A percentile compares a stretch with the other conserved stretches of the same genome.
phyloP scores from a whole-genome alignment of 2,113 vertebrate genomes.

The Rhineura floridana region DNA sequence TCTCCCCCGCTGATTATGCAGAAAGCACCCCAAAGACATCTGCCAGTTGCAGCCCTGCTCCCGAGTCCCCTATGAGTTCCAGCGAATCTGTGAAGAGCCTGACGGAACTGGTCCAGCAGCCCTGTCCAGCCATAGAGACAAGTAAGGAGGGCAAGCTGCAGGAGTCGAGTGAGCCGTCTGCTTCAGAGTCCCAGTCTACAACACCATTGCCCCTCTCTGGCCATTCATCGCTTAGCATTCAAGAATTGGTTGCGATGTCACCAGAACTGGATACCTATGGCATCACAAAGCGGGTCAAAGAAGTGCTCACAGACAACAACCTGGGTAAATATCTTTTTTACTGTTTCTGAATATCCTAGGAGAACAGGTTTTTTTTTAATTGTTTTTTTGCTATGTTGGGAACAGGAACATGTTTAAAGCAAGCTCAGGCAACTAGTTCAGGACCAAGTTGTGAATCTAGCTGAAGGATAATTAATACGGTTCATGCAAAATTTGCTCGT shows the following conservation, averaged over 20 bases:
- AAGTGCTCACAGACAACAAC: constrained; percentile 95
- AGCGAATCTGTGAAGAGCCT: constrained; percentile 92
- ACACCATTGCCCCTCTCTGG: constrained; percentile 85
- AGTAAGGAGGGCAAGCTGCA: constrained; percentile 81
- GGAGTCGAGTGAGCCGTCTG: constrained; percentile 77
- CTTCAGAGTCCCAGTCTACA: constrained; percentile 83
- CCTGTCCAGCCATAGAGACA: constrained; percentile 83
- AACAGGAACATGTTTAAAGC: neutral
- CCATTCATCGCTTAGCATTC: constrained; percentile 90
- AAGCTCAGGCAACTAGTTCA: neutral
- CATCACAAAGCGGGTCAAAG: constrained; percentile 97
- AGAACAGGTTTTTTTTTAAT: rapidly evolving
- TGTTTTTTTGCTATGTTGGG: neutral
- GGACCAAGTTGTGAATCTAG: neutral
- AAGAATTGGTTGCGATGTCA: constrained; percentile 92
- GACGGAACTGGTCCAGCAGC: constrained; percentile 84
- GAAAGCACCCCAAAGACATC: constrained; percentile 97
- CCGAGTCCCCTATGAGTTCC: constrained; percentile 93
- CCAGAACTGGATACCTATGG: constrained; percentile 94
- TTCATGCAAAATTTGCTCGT: neutral
- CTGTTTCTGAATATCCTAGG: neutral
- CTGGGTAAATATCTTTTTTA: constrained; percentile 82
- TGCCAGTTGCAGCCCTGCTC: constrained; percentile 94
- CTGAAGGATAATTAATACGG: neutral
- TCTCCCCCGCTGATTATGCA: constrained; percentile 55